Conservation (phyloP, 2,888 invertebrate species). For the Archaeoteleia sp. region DNA sequence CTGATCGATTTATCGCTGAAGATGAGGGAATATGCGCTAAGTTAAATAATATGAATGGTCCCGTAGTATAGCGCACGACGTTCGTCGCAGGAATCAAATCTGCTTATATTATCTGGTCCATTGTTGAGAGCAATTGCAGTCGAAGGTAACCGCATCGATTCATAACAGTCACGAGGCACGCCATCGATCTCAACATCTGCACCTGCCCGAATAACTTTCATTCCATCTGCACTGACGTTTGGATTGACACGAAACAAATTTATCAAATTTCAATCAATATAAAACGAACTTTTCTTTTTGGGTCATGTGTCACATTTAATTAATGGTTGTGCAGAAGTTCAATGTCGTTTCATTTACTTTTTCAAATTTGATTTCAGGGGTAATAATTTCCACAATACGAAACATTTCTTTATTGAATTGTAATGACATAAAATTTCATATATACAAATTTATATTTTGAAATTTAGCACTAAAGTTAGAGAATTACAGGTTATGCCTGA, state of each 20-base stretch:
- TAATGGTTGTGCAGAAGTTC: no score
- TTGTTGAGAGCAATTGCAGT: conserved; percentile 56
- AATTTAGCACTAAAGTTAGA: no score
- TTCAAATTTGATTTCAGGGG: background rate
- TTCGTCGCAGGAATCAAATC: conserved; percentile 50
- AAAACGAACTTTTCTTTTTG: no score
- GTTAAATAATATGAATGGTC: conserved; percentile 57
- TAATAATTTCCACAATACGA: background rate
- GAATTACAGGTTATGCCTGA: no score
- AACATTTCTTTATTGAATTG: no score
- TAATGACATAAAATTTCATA: no score
- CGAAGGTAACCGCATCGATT: conserved; percentile 34
- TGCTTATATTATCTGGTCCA: conserved; percentile 56
- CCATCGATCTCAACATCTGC: conserved; percentile 13
- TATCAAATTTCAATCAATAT: conserved; percentile 1
- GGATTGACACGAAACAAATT: background rate
- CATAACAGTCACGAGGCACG: conserved; percentile 29
- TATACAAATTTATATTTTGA: background rate
- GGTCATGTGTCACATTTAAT: no score
- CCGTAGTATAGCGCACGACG: conserved; percentile 15
- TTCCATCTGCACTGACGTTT: conserved; percentile 8
- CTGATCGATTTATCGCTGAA: conserved; percentile 16
- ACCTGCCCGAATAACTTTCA: conserved; percentile 23
- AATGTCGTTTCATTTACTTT: background rate
- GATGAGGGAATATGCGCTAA: conserved; percentile 23